These are phyloP conservation scores for Papilio elwesi DNA, from an alignment of 2,888 invertebrate species.

Conservation along the genomic window DNA sequence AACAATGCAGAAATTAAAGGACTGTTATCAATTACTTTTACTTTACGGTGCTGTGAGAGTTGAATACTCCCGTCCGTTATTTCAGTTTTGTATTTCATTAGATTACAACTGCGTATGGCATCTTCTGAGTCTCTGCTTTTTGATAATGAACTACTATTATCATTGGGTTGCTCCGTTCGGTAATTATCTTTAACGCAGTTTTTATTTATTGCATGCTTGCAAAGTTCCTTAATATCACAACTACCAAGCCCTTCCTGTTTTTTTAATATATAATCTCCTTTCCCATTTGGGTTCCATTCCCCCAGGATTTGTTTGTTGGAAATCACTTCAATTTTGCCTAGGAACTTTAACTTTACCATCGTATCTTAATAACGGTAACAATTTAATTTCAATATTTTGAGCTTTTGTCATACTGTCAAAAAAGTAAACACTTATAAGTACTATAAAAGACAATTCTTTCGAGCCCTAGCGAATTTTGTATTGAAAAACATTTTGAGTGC, in stretches of 20 bases:
- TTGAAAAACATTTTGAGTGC: slow-evolving; percentile 14
- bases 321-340: slow-evolving; percentile 1
- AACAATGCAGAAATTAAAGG: not conserved
- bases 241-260: no score
- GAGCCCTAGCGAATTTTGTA: not conserved
- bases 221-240: no score
- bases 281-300: not conserved
- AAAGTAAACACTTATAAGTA: slow-evolving; percentile 12
- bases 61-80: slow-evolving; percentile 2
- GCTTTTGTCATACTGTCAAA: slow-evolving; percentile 8
- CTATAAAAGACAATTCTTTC: slow-evolving; percentile 12
- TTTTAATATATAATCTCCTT: not conserved
- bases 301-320: not conserved
- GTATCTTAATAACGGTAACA: slow-evolving; percentile 12
- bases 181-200: not conserved
- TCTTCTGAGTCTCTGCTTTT: not conserved
- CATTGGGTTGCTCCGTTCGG: not conserved
- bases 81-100: slow-evolving; percentile 1
- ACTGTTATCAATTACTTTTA: not conserved
- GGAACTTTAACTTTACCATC: slow-evolving; percentile 22
- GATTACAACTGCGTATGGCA: not conserved
- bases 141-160: not conserved
- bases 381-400: not conserved
- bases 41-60: not conserved
- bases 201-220: no score